Conservation (phyloP, 2,113 vertebrate species). For the Heptranchias perlo region DNA sequence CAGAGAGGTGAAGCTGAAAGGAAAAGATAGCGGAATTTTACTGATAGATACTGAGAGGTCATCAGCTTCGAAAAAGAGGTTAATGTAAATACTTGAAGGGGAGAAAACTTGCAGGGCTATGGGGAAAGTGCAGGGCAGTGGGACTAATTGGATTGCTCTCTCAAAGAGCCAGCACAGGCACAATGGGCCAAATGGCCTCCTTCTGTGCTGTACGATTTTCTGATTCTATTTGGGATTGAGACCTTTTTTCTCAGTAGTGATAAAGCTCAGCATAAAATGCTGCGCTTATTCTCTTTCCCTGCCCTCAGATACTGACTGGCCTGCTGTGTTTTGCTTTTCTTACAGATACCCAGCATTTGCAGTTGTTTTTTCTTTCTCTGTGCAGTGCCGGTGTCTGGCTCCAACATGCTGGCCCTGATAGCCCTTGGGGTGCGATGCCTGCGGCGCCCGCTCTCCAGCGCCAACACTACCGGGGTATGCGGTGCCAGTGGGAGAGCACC, state of each 20-base stretch:
- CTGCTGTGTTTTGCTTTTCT: too few species aligned
- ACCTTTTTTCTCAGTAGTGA: neutral
- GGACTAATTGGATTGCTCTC: neutral
- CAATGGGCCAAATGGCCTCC: neutral
- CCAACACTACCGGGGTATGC: too few species aligned
- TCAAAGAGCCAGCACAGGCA: neutral
- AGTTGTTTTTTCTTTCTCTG: too few species aligned
- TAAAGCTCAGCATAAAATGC: neutral
- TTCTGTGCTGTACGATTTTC: too few species aligned
- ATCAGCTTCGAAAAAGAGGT: neutral
- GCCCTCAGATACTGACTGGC: too few species aligned
- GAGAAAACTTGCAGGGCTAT: neutral
- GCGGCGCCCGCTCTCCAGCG: too few species aligned
- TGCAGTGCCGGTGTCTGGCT: too few species aligned
- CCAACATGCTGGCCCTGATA: too few species aligned
- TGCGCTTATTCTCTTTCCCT: neutral
- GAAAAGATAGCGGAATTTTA: neutral
- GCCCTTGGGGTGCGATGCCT: too few species aligned
- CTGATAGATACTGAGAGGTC: too few species aligned
- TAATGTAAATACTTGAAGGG: neutral
- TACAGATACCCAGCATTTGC: too few species aligned
- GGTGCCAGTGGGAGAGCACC: too few species aligned
- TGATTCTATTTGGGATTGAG: neutral
- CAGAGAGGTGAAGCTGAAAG: neutral
- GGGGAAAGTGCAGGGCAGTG: neutral